Base-by-base conservation (phyloP, 92 coral and sea anemone genomes). In the Epizoanthus stellaris region DNA sequence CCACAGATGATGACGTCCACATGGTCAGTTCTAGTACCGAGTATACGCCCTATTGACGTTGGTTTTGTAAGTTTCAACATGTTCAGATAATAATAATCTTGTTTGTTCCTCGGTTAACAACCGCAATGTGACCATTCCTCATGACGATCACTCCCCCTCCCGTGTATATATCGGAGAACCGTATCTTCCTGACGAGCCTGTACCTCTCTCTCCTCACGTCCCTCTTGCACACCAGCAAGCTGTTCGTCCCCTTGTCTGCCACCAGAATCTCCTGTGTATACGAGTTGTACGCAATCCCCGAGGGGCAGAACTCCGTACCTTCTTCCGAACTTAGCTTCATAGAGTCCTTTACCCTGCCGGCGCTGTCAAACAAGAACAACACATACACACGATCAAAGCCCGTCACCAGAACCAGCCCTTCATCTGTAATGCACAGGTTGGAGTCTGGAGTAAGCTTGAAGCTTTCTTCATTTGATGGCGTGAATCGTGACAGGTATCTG, bases 121-220 rank as follows among this genome's bases (percentile, higher is more conserved):
- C 90, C 17, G 92, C 94, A 80, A 88, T 86, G 81, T 91, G 92
- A 39, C 94, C 94, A 68, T 91, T 89, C 59, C 80, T 85, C 25
- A 89, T 91, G 4, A 89, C 80, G 6, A 82, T 77, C 4, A 84
- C 85, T 4, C 92, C 94, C 11, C 94, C 94, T 3, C 84, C 82
- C 2, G 77, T 67, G 58, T 91, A 91, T 38, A 70, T 85, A 56
- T 85, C 92, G 30, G 90, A 80, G 76, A 91, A 89, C 61, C 80
- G 76, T 10, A 89, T 75, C 69, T 88, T 84, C 40, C 94, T 80
- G 60, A 89, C 52, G 45, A 91, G 85, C 40, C 83, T 52, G 34
- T 63, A 79, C 65, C 57, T 62, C 58, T 79, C 43, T 30, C 43
- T 20, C 65, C 13, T 8, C 9, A 70, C 92, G 42, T 45, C 65